Evolutionary conservation across 2,113 vertebrate genomes (phyloP).

Genomic region (Aix galericulata): DNA sequence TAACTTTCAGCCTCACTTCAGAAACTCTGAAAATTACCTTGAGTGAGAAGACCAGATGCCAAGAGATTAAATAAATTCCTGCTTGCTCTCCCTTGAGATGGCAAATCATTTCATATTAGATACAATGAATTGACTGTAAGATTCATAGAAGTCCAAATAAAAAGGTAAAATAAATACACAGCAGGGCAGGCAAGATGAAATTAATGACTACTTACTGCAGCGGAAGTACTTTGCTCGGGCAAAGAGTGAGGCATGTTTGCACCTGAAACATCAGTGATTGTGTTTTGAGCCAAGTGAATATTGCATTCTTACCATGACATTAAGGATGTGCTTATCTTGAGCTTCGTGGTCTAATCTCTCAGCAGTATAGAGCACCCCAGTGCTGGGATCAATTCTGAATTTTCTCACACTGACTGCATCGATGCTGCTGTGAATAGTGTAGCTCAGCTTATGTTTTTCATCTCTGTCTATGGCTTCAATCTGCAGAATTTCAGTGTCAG

Average conservation of each 20-base stretch:
- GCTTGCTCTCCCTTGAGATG: slow-evolving; percentile 28
- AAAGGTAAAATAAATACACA: slow-evolving; percentile 30
- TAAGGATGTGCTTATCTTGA: slow-evolving; percentile 91
- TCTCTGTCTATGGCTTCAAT: slow-evolving; percentile 93
- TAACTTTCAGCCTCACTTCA: slow-evolving; percentile 39
- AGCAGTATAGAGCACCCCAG: slow-evolving; percentile 86
- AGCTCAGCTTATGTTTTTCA: slow-evolving; percentile 89
- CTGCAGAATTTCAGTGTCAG: slow-evolving; percentile 91
- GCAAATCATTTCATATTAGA: slow-evolving; percentile 31
- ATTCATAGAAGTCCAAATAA: not conserved
- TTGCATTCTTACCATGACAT: slow-evolving; percentile 86
- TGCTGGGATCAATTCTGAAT: slow-evolving; percentile 89
- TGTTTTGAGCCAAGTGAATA: not conserved
- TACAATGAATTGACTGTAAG: slow-evolving; percentile 19
- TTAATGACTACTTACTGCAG: slow-evolving; percentile 30
- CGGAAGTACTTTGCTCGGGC: not conserved
- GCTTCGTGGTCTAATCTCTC: slow-evolving; percentile 93
- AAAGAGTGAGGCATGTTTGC: not conserved
- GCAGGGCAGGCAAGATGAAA: not conserved
- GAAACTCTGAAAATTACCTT: slow-evolving; percentile 45
- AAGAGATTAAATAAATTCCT: slow-evolving; percentile 57
- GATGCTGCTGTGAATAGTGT: slow-evolving; percentile 91
- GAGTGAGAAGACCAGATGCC: not conserved
- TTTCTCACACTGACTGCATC: slow-evolving; percentile 88
- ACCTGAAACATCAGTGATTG: not conserved